A percentile compares a stretch with the other conserved stretches of the same genome.
phyloP scores from a whole-genome alignment of 2,113 vertebrate genomes.

The Astatotilapia flaviijosephi region DNA sequence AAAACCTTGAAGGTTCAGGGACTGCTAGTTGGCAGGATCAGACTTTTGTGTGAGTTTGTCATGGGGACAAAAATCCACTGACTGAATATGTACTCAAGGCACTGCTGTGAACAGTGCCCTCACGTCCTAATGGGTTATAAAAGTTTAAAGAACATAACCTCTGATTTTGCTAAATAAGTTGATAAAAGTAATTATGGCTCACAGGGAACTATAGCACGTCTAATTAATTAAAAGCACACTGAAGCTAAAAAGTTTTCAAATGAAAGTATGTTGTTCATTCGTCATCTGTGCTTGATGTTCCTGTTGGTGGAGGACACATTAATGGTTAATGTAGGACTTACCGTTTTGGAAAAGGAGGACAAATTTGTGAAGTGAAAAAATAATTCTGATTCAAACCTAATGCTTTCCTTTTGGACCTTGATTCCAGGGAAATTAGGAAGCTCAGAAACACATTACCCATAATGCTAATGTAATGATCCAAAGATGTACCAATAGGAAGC shows the following conservation, averaged over 20 bases:
- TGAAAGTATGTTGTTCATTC: not conserved
- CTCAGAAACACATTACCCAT: not conserved
- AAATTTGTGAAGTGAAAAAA: not conserved
- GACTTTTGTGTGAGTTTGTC: not conserved
- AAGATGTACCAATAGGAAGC: not conserved
- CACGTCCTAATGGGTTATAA: not conserved
- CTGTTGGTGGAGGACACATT: not conserved
- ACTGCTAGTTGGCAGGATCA: not conserved
- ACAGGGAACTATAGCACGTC: not conserved
- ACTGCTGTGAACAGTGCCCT: not conserved
- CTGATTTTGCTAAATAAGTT: not conserved
- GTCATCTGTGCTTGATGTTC: not conserved
- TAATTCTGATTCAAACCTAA: not conserved
- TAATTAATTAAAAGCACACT: not conserved
- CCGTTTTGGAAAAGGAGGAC: not conserved
- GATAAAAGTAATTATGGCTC: not conserved
- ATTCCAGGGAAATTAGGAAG: not conserved
- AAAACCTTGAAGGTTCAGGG: constrained; percentile 43
- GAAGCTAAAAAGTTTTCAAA: not conserved
- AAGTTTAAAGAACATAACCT: not conserved
- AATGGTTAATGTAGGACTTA: not conserved
- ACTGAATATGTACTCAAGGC: not conserved
- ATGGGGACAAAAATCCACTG: not conserved
- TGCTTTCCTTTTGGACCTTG: not conserved
- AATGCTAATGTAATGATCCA: not conserved